Evolutionary conservation across 1,140 invertebrate genomes (phyloP).

Genomic region (Anagrus nilaparvatae): DNA sequence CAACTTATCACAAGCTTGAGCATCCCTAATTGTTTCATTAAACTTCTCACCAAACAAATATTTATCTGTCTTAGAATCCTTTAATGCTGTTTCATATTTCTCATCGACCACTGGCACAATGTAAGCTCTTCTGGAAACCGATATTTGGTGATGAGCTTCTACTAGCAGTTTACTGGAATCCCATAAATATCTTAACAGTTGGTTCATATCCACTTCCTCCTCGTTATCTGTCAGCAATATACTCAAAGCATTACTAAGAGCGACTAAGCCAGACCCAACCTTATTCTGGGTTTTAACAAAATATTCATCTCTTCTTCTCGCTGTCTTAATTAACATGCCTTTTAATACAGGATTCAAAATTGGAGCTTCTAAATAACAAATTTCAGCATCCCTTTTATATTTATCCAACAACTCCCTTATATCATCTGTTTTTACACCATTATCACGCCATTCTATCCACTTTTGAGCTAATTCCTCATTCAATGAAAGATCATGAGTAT

Average conservation of each 20-base stretch:
- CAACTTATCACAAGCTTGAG: not conserved
- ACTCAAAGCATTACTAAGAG: constrained; percentile 5
- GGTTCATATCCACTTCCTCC: not conserved
- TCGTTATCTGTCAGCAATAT: constrained; percentile 2
- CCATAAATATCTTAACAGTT: not conserved
- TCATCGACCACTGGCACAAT: not conserved
- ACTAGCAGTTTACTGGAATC: not conserved
- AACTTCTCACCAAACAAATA: not conserved
- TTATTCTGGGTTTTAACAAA: constrained; percentile 5
- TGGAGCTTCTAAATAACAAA: constrained; percentile 6
- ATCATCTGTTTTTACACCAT: constrained; percentile 1
- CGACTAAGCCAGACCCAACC: constrained; percentile 5
- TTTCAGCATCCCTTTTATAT: constrained; percentile 11
- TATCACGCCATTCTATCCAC: constrained; percentile 4
- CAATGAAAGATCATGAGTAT: too few relatives aligned
- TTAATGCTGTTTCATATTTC: not conserved
- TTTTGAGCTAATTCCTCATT: too few relatives aligned
- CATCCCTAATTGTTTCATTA: not conserved
- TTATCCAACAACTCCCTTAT: constrained; percentile 8
- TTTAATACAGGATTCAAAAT: constrained; percentile 10
- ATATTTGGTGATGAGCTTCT: not conserved
- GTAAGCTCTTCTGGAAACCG: not conserved
- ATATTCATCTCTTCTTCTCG: constrained; percentile 9
- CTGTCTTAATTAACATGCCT: constrained; percentile 5
- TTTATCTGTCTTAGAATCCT: not conserved